These are phyloP conservation scores for Galagoides demidoff DNA, from an alignment of 2,797 vertebrate genomes.

Conservation along the genomic window DNA sequence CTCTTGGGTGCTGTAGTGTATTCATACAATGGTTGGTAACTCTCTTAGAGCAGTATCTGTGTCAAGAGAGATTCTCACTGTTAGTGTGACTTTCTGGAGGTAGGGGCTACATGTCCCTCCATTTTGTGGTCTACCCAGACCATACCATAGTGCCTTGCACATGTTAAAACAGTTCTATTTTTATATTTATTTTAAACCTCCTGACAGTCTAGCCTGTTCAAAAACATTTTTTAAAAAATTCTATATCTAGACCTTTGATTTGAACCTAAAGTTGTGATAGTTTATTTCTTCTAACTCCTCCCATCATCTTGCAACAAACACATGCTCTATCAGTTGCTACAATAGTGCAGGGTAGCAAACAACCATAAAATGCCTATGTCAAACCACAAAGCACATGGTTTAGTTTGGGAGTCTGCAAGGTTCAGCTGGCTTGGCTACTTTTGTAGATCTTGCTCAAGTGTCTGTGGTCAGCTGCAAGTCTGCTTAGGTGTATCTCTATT, in stretches of 20 bases:
- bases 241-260: not conserved
- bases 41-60: not conserved
- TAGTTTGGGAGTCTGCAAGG: not conserved
- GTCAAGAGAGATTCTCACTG: not conserved
- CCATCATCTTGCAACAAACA: not conserved
- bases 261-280: not conserved
- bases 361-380: not conserved
- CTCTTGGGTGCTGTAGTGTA: not conserved
- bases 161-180: not conserved
- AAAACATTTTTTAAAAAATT: not conserved
- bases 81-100: not conserved
- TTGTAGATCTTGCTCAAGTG: not conserved
- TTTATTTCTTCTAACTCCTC: not conserved
- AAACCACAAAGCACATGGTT: not conserved
- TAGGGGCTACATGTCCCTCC: not conserved
- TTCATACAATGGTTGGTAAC: not conserved
- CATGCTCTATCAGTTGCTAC: not conserved
- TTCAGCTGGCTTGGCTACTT: not conserved
- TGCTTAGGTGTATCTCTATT: not conserved
- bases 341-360: not conserved
- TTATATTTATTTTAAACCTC: not conserved
- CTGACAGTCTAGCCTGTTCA: not conserved
- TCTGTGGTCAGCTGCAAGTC: not conserved
- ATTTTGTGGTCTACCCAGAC: not conserved
- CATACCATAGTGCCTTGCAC: not conserved